Conservation (phyloP, 1,140 invertebrate species). For the Akabosia matsudoensis region DNA sequence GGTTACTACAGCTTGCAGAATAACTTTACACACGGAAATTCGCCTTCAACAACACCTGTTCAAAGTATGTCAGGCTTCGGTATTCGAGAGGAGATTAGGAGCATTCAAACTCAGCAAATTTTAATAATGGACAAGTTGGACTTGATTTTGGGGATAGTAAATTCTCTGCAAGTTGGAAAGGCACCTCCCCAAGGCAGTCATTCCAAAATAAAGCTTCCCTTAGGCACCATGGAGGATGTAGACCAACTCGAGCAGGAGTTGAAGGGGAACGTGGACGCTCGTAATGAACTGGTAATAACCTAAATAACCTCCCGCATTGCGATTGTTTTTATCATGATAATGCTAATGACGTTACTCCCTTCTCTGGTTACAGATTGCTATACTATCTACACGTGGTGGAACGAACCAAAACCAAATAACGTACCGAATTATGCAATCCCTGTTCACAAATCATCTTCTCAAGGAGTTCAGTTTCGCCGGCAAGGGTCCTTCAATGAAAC, state of each 20-base stretch:
- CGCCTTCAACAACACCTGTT: no score
- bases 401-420: background rate
- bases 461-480: background rate
- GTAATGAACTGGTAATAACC: no score
- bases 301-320: no score
- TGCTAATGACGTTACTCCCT: no score
- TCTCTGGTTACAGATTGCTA: no score
- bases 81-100: background rate
- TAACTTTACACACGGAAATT: no score
- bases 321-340: background rate
- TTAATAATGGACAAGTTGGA: background rate
- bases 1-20: no score
- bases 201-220: no score
- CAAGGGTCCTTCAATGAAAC: background rate
- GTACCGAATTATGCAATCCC: background rate
- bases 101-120: background rate
- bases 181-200: background rate
- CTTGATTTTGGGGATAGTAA: background rate
- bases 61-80: no score
- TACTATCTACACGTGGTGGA: background rate
- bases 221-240: no score
- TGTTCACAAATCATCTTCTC: background rate
- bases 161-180: background rate
- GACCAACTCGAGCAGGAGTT: no score
- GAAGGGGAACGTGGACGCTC: no score